Evolutionary conservation across 2,113 vertebrate species (phyloP), one percentile per base, ranked within the genome.

Genomic region (Nycticebus coucang): DNA sequence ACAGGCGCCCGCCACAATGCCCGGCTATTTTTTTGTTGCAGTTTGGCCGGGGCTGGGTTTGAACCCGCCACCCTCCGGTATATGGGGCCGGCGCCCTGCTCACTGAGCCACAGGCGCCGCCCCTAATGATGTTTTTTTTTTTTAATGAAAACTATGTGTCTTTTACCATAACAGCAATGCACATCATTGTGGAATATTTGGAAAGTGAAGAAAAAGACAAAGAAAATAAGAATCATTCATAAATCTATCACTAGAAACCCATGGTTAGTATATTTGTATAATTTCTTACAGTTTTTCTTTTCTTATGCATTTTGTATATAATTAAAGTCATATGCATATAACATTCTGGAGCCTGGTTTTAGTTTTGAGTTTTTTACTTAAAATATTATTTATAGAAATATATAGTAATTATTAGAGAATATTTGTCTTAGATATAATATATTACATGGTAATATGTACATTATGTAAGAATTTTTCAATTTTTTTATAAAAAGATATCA

Each of bases 261-360:
- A 71, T 14, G 30, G 30, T 88, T 82, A 91, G 41, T 1, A 92
- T 59, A 66, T 74, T 78, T 92, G 3, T 30, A 87, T 72, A 74
- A 79, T 24, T 72, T 62, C 53, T 87, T 93, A n/a, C 22, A 87
- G 64, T 55, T 95, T 86, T 91, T 80, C 91, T 82, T 89, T 88
- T 94, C 28, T 10, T 60, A 82, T 87, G 35, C n/a, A 64, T 81
- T 81, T 57, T 69, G 15, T 81, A 66, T 8, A 94, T 9, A 93
- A 60, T 11, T 85, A 30, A 69, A 21, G 68, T 91, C 33, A 90
- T 35, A 75, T 53, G 21, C 17, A 37, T 74, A 11, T 30, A 89
- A 93, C 7, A 89, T 71, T 96, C 50, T 85, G 26, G 6, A 87
- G 14, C 5, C 13, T 59, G 30, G n/a, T 87, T 95, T 85, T 66